phyloP scores from a whole-genome alignment of 1,140 invertebrate species.

The Diabrotica undecimpunctata region DNA sequence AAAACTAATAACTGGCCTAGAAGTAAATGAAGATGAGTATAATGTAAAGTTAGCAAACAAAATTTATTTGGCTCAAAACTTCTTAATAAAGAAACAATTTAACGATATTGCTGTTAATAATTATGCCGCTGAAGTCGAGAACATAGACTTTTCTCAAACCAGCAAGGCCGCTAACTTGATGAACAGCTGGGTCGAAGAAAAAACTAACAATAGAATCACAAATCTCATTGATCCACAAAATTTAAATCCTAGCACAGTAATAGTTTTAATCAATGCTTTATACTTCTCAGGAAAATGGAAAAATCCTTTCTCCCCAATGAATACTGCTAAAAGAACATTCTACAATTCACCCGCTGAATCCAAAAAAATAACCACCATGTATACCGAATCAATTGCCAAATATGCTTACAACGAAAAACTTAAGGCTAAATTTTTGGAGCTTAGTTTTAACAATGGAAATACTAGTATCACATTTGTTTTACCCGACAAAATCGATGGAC shows the following conservation, averaged over 20 bases:
- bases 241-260: slow-evolving; percentile 52
- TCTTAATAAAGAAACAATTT: not conserved
- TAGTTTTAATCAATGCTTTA: slow-evolving; percentile 77
- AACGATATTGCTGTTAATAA: slow-evolving; percentile 43
- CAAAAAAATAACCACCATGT: slow-evolving; percentile 39
- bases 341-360: slow-evolving; percentile 30
- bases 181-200: slow-evolving; percentile 67
- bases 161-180: slow-evolving; percentile 52
- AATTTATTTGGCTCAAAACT: too few relatives aligned
- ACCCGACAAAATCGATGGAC: too few relatives aligned
- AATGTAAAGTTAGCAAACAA: too few relatives aligned
- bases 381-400: slow-evolving; percentile 42
- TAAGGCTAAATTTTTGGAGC: slow-evolving; percentile 46
- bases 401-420: slow-evolving; percentile 48
- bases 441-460: slow-evolving; percentile 53
- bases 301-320: slow-evolving; percentile 51
- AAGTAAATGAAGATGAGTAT: not conserved
- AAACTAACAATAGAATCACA: slow-evolving; percentile 70
- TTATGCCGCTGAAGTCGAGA: slow-evolving; percentile 48
- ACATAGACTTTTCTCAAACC: slow-evolving; percentile 52
- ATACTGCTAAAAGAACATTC: slow-evolving; percentile 49
- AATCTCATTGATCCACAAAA: slow-evolving; percentile 58
- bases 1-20: too few relatives aligned
- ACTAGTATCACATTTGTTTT: too few relatives aligned
- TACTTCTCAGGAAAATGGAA: slow-evolving; percentile 74